A percentile compares a stretch with the other conserved stretches of the same genome.
These are phyloP conservation scores for Heliconius eleuchia DNA, from an alignment of 1,140 invertebrate species.

Conservation along the genomic window DNA sequence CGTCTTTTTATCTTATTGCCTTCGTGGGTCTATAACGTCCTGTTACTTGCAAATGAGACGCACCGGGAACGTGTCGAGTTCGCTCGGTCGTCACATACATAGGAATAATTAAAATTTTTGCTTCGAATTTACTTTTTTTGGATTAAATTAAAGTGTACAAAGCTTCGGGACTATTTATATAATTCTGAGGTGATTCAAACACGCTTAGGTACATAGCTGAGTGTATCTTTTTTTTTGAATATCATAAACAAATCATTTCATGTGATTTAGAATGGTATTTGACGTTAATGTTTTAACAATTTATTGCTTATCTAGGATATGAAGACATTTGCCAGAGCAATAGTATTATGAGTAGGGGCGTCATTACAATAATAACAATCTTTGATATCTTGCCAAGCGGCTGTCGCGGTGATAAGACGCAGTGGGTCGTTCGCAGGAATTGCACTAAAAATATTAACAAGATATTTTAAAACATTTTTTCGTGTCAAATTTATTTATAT, in stretches of 20 bases:
- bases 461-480: constrained; percentile 17
- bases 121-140: constrained; percentile 51
- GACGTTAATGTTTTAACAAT: constrained; percentile 67
- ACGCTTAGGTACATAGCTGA: background rate
- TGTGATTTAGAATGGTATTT: constrained; percentile 42
- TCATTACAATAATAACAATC: constrained; percentile 75
- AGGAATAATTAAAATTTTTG: constrained; percentile 78
- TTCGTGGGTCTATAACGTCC: constrained; percentile 78
- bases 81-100: constrained; percentile 67
- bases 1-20: constrained; percentile 78
- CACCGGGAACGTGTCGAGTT: constrained; percentile 67
- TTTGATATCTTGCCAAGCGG: constrained; percentile 68
- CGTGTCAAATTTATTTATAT: constrained; percentile 1
- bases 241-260: constrained; percentile 2
- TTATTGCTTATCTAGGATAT: constrained; percentile 65
- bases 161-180: background rate
- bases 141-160: background rate
- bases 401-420: constrained; percentile 52
- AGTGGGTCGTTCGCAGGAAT: constrained; percentile 50
- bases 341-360: constrained; percentile 71
- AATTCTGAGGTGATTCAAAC: background rate
- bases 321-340: constrained; percentile 68
- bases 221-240: constrained; percentile 1
- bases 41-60: constrained; percentile 80
- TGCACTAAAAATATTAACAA: constrained; percentile 53